Conservation (phyloP, 2,888 invertebrate species). For the Chelonus formosanus region DNA sequence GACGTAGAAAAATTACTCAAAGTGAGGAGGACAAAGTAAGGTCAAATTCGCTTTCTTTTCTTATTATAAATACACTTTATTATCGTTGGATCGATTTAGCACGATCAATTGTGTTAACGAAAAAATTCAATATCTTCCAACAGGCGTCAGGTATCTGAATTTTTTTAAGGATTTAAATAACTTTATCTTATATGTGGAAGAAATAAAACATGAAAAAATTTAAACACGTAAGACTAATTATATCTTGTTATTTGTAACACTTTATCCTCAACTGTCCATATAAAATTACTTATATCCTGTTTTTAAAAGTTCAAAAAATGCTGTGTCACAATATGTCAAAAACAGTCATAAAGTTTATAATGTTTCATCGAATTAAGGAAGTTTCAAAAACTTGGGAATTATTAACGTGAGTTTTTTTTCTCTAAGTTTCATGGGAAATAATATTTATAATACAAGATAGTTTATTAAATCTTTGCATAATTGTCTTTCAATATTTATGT, state of each 20-base stretch:
- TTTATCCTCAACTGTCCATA: conserved; percentile 11
- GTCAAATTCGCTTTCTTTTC: conserved; percentile 15
- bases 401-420: too few relatives aligned
- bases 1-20: conserved; percentile 9
- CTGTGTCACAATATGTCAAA: too few relatives aligned
- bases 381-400: too few relatives aligned
- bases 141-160: background rate
- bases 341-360: too few relatives aligned
- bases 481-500: too few relatives aligned
- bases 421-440: too few relatives aligned
- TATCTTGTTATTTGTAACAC: conserved; percentile 16
- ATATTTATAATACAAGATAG: too few relatives aligned
- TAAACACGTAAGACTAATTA: conserved; percentile 14
- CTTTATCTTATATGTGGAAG: too few relatives aligned
- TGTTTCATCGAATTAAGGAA: too few relatives aligned
- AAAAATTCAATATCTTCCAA: background rate
- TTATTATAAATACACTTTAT: conserved; percentile 10
- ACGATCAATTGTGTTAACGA: background rate
- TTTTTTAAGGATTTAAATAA: background rate
- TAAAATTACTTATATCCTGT: conserved; percentile 21
- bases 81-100: conserved; percentile 1
- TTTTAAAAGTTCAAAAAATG: background rate
- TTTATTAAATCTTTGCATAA: too few relatives aligned
- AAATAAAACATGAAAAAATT: background rate
- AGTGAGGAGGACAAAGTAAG: background rate